phyloP scores from a whole-genome alignment of 2,888 invertebrate species.

The Patella caerulea region DNA sequence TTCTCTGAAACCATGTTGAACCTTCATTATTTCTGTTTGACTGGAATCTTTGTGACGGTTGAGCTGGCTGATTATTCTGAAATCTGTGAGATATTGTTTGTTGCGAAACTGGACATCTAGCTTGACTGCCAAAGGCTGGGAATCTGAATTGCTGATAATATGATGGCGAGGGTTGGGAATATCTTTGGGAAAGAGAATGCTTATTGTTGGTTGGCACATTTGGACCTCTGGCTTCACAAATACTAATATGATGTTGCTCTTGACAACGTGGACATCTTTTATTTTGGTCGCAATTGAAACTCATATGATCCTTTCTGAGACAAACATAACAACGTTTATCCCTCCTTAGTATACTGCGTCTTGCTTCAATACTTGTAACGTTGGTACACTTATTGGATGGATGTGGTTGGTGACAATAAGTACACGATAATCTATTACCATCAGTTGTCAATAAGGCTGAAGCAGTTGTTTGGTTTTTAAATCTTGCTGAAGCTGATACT shows the following conservation, averaged over 20 bases:
- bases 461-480: background rate
- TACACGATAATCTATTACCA: background rate
- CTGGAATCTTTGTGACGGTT: too few relatives aligned
- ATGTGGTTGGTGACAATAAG: background rate
- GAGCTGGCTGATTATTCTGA: background rate
- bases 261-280: background rate
- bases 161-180: too few relatives aligned
- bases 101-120: background rate
- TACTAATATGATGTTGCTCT: background rate
- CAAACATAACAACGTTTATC: background rate
- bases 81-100: background rate
- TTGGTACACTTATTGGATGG: background rate
- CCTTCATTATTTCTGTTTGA: too few relatives aligned
- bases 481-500: background rate
- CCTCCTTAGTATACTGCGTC: background rate
- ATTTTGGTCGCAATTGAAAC: background rate
- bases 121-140: background rate
- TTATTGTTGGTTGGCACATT: too few relatives aligned
- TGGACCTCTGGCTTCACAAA: background rate
- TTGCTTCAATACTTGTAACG: background rate
- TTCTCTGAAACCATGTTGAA: too few relatives aligned
- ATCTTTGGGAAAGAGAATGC: too few relatives aligned
- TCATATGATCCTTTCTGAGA: background rate
- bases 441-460: background rate
- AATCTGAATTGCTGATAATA: too few relatives aligned